Base-by-base conservation (phyloP, 2,797 vertebrate genomes). In the Trachurus trachurus region DNA sequence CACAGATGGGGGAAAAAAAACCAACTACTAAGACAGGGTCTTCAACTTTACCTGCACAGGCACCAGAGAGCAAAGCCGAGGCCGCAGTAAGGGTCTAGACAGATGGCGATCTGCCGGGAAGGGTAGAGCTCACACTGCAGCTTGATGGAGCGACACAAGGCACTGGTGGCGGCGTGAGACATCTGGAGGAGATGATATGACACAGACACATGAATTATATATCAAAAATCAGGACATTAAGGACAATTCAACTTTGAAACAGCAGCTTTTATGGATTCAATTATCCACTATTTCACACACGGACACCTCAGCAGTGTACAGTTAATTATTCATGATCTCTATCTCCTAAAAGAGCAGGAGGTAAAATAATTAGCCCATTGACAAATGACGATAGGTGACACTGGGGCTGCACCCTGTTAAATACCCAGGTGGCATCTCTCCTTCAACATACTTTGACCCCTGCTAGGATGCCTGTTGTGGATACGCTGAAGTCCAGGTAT, bases 41-140 rank as follows among this genome's bases (percentile, higher is more conserved):
- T 53, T 31, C 9, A 63, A 54, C 45, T 29, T 19, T 83, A 96
- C 96, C 96, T 96, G 96, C 96, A 97, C 80, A 97, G 94, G 82
- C 98, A 99, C 98, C 98, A 99, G 5, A 99, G 97, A n/a, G 97
- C 97, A 11, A 99, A 98, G 67, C 98, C 98, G 19, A 99, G 94
- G 82, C 98, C 98, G 2, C 98, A 99, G 80, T 99, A 99, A 0
- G 98, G 98, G 91, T 99, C 98, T 39, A 99, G 95, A 82, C 98
- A 99, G 93, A 99, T 97, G 86, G 98, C 97, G 7, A 98, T 98
- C 95, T 99, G 97, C 57, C 98, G 93, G 0, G 98, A 99, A 0
- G 98, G 98, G 90, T 99, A 99, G 62, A 99, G 95, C 91, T 99
- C 98, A 87, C 98, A 99, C 92, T 99, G 98, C 42, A 99, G 95